phyloP scores from a whole-genome alignment of 2,113 vertebrate genomes.

The Oxyura jamaicensis region DNA sequence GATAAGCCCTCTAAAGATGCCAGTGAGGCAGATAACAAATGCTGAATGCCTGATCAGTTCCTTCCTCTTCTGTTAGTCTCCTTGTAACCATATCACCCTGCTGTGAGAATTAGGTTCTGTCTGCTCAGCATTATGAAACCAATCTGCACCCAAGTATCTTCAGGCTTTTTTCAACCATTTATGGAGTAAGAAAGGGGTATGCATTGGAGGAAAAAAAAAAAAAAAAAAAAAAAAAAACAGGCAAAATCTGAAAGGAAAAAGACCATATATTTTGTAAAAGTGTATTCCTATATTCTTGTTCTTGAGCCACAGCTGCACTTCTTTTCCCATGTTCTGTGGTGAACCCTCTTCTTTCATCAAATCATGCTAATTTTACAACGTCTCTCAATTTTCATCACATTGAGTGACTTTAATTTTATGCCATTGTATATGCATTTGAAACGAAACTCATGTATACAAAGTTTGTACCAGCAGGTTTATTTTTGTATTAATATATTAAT shows the following conservation, averaged over 20 bases:
- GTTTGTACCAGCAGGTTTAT: background rate
- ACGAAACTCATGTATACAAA: background rate
- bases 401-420: background rate
- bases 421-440: background rate
- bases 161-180: background rate
- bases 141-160: background rate
- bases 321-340: background rate
- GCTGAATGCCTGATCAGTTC: conserved; percentile 40
- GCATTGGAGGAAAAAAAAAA: background rate
- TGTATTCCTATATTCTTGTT: too few species aligned
- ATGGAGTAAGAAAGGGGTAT: background rate
- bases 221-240: background rate
- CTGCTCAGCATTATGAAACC: background rate
- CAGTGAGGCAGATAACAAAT: conserved; percentile 8
- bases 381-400: background rate
- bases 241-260: background rate
- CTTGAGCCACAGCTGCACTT: background rate
- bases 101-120: background rate
- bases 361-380: background rate
- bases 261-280: background rate
- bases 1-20: conserved; percentile 49
- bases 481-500: background rate
- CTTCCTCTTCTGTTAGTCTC: background rate
- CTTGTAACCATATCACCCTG: background rate
- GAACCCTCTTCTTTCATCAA: background rate